A percentile compares a stretch with the other conserved stretches of the same genome.
Evolutionary conservation across 2,888 invertebrate genomes (phyloP).

Genomic region (Disparrhopalites patrizii): DNA sequence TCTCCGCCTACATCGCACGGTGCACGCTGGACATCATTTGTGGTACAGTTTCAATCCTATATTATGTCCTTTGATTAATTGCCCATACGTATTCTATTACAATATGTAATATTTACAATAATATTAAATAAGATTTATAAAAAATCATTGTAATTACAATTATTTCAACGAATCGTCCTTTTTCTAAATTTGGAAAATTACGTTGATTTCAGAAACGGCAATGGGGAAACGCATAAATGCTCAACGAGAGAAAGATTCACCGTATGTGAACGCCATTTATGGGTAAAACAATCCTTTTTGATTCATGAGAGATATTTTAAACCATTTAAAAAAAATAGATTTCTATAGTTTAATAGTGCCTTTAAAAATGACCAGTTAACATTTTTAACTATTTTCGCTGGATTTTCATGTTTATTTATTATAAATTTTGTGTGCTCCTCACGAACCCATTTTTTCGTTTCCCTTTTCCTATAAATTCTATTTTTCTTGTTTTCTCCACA

Average conservation of each 20-base stretch:
- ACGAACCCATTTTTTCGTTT: too few relatives aligned
- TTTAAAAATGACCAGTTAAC: too few relatives aligned
- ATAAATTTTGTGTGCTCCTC: too few relatives aligned
- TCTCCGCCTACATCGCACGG: conserved; percentile 62
- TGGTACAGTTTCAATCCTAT: too few relatives aligned
- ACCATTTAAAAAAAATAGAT: neutral
- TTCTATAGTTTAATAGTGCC: too few relatives aligned
- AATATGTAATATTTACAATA: neutral
- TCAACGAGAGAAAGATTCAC: conserved; percentile 51
- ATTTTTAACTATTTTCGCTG: too few relatives aligned
- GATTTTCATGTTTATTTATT: too few relatives aligned
- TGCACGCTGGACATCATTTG: conserved; percentile 64
- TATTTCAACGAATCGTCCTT: neutral
- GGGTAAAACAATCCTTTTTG: conserved; percentile 49
- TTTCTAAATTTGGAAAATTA: neutral
- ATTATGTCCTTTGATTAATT: too few relatives aligned
- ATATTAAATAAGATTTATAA: neutral
- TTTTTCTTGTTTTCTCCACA: conserved; percentile 44
- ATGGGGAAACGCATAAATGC: conserved; percentile 54
- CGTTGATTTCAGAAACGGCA: conserved; percentile 50
- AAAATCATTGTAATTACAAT: neutral
- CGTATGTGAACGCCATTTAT: conserved; percentile 53
- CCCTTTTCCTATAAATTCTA: too few relatives aligned
- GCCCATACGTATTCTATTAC: too few relatives aligned
- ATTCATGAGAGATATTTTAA: neutral